Percentiles rank a stretch among this genome's conserved stretches.
Evolutionary conservation across 2,888 invertebrate species (phyloP).

Genomic region (Philonicus albiceps): DNA sequence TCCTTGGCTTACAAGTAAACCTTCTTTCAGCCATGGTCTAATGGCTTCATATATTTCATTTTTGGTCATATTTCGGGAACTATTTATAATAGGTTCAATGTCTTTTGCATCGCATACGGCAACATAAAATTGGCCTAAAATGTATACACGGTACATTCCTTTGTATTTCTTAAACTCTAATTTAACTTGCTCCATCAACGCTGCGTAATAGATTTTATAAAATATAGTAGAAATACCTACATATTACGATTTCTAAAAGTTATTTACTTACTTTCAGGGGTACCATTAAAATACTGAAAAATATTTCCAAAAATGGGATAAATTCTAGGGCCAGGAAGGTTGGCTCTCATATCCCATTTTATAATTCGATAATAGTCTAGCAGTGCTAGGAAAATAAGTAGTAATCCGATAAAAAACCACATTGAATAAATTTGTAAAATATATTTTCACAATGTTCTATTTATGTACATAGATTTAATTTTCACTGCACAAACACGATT

Average conservation of each 20-base stretch:
- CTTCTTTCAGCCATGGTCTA: constrained; percentile 44
- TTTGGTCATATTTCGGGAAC: neutral
- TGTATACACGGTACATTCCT: neutral
- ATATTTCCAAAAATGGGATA: neutral
- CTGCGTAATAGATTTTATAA: neutral
- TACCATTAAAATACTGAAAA: neutral
- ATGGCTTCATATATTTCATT: neutral
- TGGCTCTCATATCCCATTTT: neutral
- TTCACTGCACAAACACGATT: no score
- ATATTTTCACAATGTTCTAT: no score
- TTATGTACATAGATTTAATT: no score
- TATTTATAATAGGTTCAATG: neutral
- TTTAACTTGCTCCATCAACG: neutral
- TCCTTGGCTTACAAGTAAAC: constrained; percentile 57
- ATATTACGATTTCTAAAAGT: neutral
- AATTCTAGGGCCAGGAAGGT: neutral
- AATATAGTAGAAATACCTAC: neutral
- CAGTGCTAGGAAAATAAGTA: neutral
- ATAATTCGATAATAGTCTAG: neutral
- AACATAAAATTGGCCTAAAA: neutral
- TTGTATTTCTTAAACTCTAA: neutral
- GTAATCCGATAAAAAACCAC: neutral
- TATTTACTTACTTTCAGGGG: neutral
- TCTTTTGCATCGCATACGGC: neutral
- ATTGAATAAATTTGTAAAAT: neutral